These are phyloP conservation scores for Metalampra italica DNA, from an alignment of 2,888 invertebrate genomes.

Conservation along the genomic window DNA sequence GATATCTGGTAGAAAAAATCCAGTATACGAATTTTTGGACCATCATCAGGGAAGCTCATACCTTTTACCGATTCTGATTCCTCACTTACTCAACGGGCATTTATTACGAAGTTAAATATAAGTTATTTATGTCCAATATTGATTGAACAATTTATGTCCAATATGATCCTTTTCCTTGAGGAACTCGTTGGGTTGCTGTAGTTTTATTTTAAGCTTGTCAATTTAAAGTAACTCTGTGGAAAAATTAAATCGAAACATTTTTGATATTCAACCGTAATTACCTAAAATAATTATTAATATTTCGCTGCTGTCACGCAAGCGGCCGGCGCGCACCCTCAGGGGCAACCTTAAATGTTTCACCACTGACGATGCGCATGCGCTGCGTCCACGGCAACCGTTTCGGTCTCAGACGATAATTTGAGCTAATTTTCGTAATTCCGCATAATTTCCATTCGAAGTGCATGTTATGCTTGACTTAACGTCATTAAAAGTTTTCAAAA, in stretches of 20 bases:
- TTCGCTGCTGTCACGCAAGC: slow-evolving; percentile 62
- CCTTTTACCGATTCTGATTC: too few relatives aligned
- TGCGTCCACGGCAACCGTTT: slow-evolving; percentile 49
- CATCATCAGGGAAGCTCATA: too few relatives aligned
- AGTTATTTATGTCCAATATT: too few relatives aligned
- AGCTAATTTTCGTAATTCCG: slow-evolving; percentile 70
- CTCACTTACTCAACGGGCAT: too few relatives aligned
- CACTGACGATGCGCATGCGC: slow-evolving; percentile 49
- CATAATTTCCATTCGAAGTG: slow-evolving; percentile 63
- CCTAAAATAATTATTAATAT: slow-evolving; percentile 62
- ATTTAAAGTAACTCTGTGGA: background rate
- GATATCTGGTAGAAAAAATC: too few relatives aligned
- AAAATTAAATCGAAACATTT: background rate
- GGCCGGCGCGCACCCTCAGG: slow-evolving; percentile 32
- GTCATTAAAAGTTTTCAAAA: slow-evolving; percentile 56
- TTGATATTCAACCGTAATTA: slow-evolving; percentile 40
- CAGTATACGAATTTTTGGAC: too few relatives aligned
- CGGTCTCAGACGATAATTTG: slow-evolving; percentile 59
- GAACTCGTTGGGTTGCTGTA: too few relatives aligned
- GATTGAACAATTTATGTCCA: too few relatives aligned
- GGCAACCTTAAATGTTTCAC: slow-evolving; percentile 41
- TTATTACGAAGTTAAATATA: too few relatives aligned
- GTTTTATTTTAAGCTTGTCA: background rate
- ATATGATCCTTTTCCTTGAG: too few relatives aligned
- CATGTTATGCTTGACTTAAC: slow-evolving; percentile 57